Evolutionary conservation across 2,888 invertebrate genomes (phyloP), one percentile per base, ranked within the genome.

Genomic region (Periphyllus acericola): DNA sequence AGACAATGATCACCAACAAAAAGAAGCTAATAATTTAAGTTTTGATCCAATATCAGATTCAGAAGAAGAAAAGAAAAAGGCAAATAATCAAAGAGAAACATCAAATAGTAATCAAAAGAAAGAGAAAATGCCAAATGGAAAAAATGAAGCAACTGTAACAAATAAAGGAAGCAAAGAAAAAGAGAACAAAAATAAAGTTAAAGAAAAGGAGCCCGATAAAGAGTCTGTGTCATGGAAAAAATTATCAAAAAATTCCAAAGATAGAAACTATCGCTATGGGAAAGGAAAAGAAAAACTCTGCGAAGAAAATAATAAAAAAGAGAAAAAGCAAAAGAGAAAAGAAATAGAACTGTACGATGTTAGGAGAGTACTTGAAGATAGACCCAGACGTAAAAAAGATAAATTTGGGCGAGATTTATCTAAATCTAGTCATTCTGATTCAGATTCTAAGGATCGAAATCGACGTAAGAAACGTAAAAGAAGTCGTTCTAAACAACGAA

Each of bases 311-410:
- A 92, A 91, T 60, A 89, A 90, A 52, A 92, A 92, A 81, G 92
- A 92, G 89, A 93, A 92, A 90, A 93, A 93, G 89, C 93, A 94
- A 86, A 96, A 95, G 90, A 93, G 96, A 29, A 95, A 96, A 91
- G 96, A 97, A 90, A 92, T 97, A 82, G 95, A 95, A 90, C 93
- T 97, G 5, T 97, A 97, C 91, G 95, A 96, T 92, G 96, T 97
- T 19, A 93, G 97, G 72, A 94, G 95, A 89, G 92, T 97, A 29
- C 95, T 97, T 17, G 93, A 95, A 9, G 95, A 95, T 89, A 94
- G 94, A 90, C 94, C 94, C 0, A 92, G 93, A 89, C 92, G 93
- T 66, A 92, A 94, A 86, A 84, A 95, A 91, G 96, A 96, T 92
- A 94, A 95, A 83, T 96, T 96, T 92, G 96, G 96, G 0, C 93